Evolutionary conservation across 2,888 invertebrate genomes (phyloP), one percentile per base, ranked within the genome.

Genomic region (Argyresthia goedartella): DNA sequence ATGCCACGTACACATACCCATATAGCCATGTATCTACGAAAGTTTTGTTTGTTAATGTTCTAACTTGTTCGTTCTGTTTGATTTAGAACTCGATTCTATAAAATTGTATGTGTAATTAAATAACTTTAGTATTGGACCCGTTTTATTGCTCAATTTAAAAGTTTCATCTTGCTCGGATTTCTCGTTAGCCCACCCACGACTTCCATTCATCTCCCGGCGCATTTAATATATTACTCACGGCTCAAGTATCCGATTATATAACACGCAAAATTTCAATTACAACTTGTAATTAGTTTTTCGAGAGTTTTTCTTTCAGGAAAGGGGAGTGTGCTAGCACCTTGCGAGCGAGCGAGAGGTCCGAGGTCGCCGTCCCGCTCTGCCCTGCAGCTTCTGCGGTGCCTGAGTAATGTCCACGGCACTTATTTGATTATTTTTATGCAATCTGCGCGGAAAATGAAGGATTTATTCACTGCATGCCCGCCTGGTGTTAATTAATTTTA

Each of bases 221-320:
- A 85, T 86, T 85, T 84, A 82, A 52, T 85, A 84, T 81, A 85
- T 85, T 85, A 84, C 84, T 82, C 84, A 81, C 81, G 81, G 81
- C 82, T 82, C 86, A 86, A 87, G 85, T 86, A 86, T 86, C 85
- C 86, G 87, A 87, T 87, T 87, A 87, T 87, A 81, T 87, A 87
- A 86, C 87, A 87, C 87, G 87, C 86, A 87, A 87, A 87, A 87
- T 87, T 87, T 87, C 87, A 87, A 87, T 87, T 87, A 87, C 87
- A 87, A 87, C 76, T 87, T 87, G 87, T 87, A 87, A 87, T 87
- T 87, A 87, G 87, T 87, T 87, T 87, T 87, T 87, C 79, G 86
- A 84, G 87, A 87, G 86, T 87, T 87, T 87, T 87, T 87, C 87
- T 87, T 87, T 85, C 82, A 77, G 76, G 75, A 74, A 75, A 76